Base-by-base conservation (phyloP, 35 echinoderm and acorn worm species). In the Chiridota heheva region DNA sequence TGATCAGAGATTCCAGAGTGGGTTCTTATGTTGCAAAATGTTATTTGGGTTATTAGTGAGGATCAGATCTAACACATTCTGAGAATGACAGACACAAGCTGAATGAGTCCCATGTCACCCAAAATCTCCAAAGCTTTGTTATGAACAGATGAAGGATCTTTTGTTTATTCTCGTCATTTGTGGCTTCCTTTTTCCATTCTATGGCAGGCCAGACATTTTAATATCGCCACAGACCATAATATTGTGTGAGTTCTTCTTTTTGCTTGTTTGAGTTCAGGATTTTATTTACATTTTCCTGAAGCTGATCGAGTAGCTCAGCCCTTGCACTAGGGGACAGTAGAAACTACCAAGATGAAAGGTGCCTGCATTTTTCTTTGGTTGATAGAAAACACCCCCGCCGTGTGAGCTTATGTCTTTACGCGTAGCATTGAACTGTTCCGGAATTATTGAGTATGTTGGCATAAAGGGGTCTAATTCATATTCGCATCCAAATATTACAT, bases 11-110 rank as follows among this genome's bases (percentile, higher is more conserved):
- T 76, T 4, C 43, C 39, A 13, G 20, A 17, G 29, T 76, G 72
- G 24, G 72, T 51, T n/a, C 41, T 12, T 51, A 76, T 56, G 29
- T 76, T 76, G 4, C n/a, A 76, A 6, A 76, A 27, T 22, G 35
- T 76, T 40, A 30, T 76, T 10, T 53, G 18, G 45, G 22, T 76
- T 70, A 70, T 46, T 76, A 24, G 47, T 56, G 35, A 58, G 29
- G 17, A 76, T 76, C 27, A 76, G 72, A 30, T 76, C 61, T 13
- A 65, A 30, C 61, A 65, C 61, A 65, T 65, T 18, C 29, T 31
- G 61, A 15, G 61, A 34, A 78, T 27, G 2, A 3, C 49, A 6
- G 51, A 24, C 15, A 72, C 69, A 44, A 43, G 40, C 29, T 72
- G 36, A 18, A 72, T 44, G 46, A 72, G 69, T 4, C 31, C 7